Evolutionary conservation across 2,888 invertebrate genomes (phyloP).

Genomic region (Agrenia bidenticulata): DNA sequence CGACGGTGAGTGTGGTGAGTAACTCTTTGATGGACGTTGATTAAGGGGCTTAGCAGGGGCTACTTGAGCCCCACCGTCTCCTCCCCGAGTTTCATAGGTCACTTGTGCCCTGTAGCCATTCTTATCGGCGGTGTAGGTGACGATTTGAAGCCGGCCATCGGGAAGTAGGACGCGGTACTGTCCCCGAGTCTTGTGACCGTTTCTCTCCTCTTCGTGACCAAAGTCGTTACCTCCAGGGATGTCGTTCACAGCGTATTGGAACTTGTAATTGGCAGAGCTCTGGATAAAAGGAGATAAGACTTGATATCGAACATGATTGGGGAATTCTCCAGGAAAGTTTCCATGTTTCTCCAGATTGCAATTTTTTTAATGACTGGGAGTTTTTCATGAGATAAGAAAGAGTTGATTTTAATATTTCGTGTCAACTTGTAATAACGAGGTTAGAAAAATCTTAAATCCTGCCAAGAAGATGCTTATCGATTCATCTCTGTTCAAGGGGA

Average conservation of each 20-base stretch:
- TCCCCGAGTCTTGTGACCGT: conserved; percentile 42
- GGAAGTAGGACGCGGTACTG: conserved; percentile 47
- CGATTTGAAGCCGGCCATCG: conserved; percentile 46
- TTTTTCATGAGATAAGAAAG: no score
- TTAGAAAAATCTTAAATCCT: no score
- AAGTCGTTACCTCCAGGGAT: conserved; percentile 40
- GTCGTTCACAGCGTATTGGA: conserved; percentile 49
- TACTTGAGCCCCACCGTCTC: conserved; percentile 13
- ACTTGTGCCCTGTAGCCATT: conserved; percentile 45
- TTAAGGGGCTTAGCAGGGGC: conserved; percentile 15
- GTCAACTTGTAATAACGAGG: no score
- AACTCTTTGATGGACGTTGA: conserved; percentile 25
- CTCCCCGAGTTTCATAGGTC: conserved; percentile 27
- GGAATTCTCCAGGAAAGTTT: neutral
- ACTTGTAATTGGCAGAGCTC: conserved; percentile 46
- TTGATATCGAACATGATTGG: no score
- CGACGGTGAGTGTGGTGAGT: conserved; percentile 10
- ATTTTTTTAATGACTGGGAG: no score
- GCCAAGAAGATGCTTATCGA: neutral
- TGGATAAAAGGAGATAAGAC: neutral
- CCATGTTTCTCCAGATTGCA: no score
- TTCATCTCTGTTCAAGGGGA: no score
- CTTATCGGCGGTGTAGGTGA: conserved; percentile 47
- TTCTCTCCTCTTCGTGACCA: conserved; percentile 50
- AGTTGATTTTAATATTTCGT: no score